Evolutionary conservation across 2,113 vertebrate species (phyloP).

Genomic region (Pogonocichla stellata): DNA sequence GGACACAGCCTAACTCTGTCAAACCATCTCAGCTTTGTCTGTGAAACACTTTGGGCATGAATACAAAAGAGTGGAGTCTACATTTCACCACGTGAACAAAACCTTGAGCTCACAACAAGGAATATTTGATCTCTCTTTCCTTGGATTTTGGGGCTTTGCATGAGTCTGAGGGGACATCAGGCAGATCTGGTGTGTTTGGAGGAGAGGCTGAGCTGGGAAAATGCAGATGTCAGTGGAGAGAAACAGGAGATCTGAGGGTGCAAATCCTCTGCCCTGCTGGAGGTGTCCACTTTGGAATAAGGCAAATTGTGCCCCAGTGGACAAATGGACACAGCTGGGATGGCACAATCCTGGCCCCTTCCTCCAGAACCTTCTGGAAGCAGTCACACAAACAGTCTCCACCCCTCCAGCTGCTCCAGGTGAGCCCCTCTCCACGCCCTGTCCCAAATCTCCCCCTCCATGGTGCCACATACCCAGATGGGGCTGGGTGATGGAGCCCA

Average conservation of each 20-base stretch:
- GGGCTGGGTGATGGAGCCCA: not conserved
- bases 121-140: not conserved
- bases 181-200: not conserved
- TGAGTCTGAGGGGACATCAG: not conserved
- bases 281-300: not conserved
- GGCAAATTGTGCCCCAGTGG: not conserved
- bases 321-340: not conserved
- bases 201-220: not conserved
- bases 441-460: not conserved
- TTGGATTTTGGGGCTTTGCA: not conserved
- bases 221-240: not conserved
- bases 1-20: not conserved
- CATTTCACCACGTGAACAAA: not conserved
- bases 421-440: not conserved
- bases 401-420: not conserved
- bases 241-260: not conserved
- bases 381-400: not conserved
- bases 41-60: not conserved
- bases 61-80: accelerated
- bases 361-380: not conserved
- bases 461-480: not conserved
- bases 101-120: not conserved
- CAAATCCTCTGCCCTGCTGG: not conserved
- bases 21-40: not conserved
- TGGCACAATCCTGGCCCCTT: not conserved